Evolutionary conservation across 2,797 vertebrate species (phyloP), one percentile per base, ranked within the genome.

Genomic region (Cynodonichthys magdalenae): DNA sequence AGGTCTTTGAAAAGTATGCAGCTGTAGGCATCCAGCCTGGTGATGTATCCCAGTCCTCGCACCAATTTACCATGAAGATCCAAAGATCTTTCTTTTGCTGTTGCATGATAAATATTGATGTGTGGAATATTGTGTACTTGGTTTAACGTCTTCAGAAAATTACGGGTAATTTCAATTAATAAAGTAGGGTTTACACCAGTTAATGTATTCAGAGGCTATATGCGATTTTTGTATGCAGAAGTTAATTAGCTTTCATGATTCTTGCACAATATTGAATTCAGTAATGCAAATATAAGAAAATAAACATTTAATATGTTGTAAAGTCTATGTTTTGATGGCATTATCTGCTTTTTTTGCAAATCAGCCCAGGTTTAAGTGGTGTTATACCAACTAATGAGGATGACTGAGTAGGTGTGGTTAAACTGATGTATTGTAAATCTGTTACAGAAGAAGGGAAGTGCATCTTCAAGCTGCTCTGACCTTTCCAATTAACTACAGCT

Each of bases 401-500:
- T 67, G 64, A 52, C 20, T 36, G 49, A 53, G 58, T 48, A 31
- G 15, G 27, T 29, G 50, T 18, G 10, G 31, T 48, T 39, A 41
- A 70, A 51, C 15, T 42, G 10, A 45, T 50, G 20, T 47, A 69
- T 49, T 50, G 20, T 47, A 69, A 71, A 34, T 70, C 57, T 66
- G 8, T 34, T 50, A 28, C 15, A 62, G 53, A 47, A 55, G 59
- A 77, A 39, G 44, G 27, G 20, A 66, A 59, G 48, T 59, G 61
- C 42, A 66, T 76, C 65, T 75, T 57, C 53, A 69, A 66, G 65
- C 69, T 69, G 39, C 60, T 69, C 45, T 79, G 71, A 84, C 80
- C 75, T 79, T 77, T 82, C 60, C 65, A 71, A 74, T 66, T 75
- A 81, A 46, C 71, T 84, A 79, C 71, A 41, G 55, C 63, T 65